Conservation (phyloP, 2,797 vertebrate genomes). For the Pempheris klunzingeri region DNA sequence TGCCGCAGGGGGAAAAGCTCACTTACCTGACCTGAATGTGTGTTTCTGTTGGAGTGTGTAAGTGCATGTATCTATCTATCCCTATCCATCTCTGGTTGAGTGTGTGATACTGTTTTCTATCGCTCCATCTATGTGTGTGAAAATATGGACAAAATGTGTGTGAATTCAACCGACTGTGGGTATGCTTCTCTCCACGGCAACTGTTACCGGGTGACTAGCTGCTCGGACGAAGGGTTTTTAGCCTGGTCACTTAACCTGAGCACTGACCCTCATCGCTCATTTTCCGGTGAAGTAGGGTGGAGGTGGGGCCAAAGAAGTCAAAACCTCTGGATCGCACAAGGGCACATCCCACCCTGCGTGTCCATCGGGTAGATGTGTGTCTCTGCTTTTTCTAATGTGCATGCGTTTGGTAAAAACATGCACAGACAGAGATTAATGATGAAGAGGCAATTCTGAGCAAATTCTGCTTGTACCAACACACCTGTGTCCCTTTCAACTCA, state of each 20-base stretch:
- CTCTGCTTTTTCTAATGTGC: constrained; percentile 1
- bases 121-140: constrained; percentile 11
- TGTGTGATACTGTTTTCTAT: constrained; percentile 28
- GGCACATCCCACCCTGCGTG: constrained; percentile 48
- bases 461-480: constrained; percentile 38
- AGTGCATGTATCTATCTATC: constrained; percentile 38
- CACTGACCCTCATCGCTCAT: constrained; percentile 86
- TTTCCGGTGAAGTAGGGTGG: constrained; percentile 69
- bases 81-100: constrained; percentile 25
- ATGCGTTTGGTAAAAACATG: constrained; percentile 7
- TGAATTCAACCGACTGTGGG: constrained; percentile 51
- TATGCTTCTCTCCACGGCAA: constrained; percentile 53
- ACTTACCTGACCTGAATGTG: constrained; percentile 73
- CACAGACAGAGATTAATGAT: constrained; percentile 26
- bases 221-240: constrained; percentile 78
- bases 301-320: constrained; percentile 60
- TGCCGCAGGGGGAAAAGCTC: constrained; percentile 71
- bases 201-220: constrained; percentile 76
- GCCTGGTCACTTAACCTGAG: constrained; percentile 88
- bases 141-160: background rate
- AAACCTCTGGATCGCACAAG: constrained; percentile 59
- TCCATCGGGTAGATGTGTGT: constrained; percentile 1
- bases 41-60: constrained; percentile 44
- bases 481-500: constrained; percentile 42
- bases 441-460: constrained; percentile 28